Percentiles rank a stretch among this genome's conserved stretches.
phyloP scores from a whole-genome alignment of 1,140 invertebrate genomes.

The Littorina saxatilis region DNA sequence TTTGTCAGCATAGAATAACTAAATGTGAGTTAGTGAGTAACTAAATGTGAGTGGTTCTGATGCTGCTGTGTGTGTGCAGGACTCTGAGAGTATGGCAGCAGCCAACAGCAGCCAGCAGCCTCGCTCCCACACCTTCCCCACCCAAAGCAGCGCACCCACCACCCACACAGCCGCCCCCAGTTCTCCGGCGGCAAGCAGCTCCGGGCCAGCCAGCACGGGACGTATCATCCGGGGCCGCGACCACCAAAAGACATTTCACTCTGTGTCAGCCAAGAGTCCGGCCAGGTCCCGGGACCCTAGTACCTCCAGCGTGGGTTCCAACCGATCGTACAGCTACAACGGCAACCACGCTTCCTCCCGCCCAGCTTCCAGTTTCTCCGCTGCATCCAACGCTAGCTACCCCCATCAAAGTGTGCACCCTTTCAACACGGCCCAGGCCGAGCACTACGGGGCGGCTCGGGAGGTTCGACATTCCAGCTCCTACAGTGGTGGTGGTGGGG shows the following conservation, averaged over 20 bases:
- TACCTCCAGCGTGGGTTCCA: constrained; percentile 66
- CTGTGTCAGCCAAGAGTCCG: neutral
- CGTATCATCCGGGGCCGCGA: constrained; percentile 44
- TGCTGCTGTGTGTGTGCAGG: constrained; percentile 17
- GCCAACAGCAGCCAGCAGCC: neutral
- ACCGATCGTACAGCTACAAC: constrained; percentile 49
- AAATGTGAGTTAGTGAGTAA: too few relatives aligned
- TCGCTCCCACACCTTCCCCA: neutral
- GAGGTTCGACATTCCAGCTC: constrained; percentile 32
- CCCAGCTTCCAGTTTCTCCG: neutral
- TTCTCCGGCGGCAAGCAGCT: constrained; percentile 1
- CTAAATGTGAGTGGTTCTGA: too few relatives aligned
- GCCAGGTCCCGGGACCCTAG: constrained; percentile 59
- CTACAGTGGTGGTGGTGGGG: neutral
- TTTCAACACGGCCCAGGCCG: neutral
- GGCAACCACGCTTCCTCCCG: neutral
- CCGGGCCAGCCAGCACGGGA: constrained; percentile 12
- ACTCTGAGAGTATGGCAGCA: constrained; percentile 36
- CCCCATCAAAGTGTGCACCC: constrained; percentile 1
- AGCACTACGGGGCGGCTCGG: constrained; percentile 6
- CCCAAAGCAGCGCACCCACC: constrained; percentile 31
- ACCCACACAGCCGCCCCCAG: neutral
- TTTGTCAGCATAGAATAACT: too few relatives aligned
- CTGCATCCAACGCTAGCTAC: neutral
- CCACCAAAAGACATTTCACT: constrained; percentile 30